Percentiles rank a stretch among this genome's conserved stretches.
Evolutionary conservation across 2,888 invertebrate species (phyloP).

Genomic region (Drosophila meridionalis): DNA sequence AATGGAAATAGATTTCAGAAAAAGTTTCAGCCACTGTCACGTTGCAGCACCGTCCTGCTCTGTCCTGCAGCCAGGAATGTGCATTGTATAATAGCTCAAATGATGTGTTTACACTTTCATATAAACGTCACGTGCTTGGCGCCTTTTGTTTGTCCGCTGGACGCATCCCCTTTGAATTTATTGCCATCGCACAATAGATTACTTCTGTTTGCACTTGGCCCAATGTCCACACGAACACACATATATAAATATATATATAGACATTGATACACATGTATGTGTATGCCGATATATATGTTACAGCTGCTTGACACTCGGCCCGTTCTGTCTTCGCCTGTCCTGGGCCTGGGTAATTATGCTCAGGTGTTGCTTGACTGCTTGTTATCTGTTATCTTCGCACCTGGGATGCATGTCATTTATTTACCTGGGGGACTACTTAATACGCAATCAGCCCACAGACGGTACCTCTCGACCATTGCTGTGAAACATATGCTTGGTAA

Average conservation of each 20-base stretch:
- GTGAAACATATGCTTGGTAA: constrained; percentile 16
- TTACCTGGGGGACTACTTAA: constrained; percentile 30
- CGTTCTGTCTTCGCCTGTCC: neutral
- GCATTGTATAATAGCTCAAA: constrained; percentile 78
- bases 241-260: neutral
- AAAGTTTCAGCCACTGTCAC: constrained; percentile 67
- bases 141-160: constrained; percentile 70
- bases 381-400: constrained; percentile 68
- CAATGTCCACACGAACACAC: constrained; percentile 21
- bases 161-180: constrained; percentile 62
- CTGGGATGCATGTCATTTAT: constrained; percentile 55
- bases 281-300: neutral
- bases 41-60: constrained; percentile 16
- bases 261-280: neutral
- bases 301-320: neutral
- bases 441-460: constrained; percentile 3
- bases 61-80: constrained; percentile 27
- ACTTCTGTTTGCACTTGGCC: constrained; percentile 56
- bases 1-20: constrained; percentile 75
- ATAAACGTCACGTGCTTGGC: constrained; percentile 79
- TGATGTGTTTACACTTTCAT: constrained; percentile 81
- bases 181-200: constrained; percentile 63
- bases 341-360: constrained; percentile 61
- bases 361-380: constrained; percentile 62
- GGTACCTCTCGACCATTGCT: neutral